Evolutionary conservation across 2,113 vertebrate genomes (phyloP).

Genomic region (Phylloscopus trochiloides): DNA sequence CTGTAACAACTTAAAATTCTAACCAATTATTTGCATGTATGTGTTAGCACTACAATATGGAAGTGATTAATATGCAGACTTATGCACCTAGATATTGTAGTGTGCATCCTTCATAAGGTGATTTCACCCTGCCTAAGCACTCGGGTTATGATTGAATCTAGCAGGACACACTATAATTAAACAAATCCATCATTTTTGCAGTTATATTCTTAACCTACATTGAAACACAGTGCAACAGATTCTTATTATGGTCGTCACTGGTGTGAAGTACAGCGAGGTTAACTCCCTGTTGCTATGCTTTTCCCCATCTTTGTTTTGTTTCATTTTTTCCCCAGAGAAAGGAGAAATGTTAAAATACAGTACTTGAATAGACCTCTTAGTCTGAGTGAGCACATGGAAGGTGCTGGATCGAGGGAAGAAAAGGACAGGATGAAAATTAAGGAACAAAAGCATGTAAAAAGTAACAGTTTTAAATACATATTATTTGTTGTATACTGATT

Average conservation of each 20-base stretch:
- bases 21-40: neutral
- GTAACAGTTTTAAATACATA: neutral
- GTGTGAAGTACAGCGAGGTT: neutral
- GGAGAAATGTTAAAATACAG: neutral
- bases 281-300: neutral
- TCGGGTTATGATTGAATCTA: neutral
- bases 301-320: neutral
- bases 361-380: neutral
- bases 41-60: neutral
- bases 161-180: neutral
- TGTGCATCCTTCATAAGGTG: neutral
- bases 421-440: neutral
- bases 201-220: neutral
- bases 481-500: neutral
- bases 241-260: neutral
- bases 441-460: neutral
- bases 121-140: neutral
- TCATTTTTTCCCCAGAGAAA: neutral
- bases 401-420: neutral
- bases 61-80: conserved; percentile 8
- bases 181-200: neutral
- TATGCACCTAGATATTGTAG: neutral
- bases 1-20: neutral
- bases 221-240: neutral
- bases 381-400: neutral